Evolutionary conservation across 1,140 invertebrate genomes (phyloP).

Genomic region (Ceratitis capitata): DNA sequence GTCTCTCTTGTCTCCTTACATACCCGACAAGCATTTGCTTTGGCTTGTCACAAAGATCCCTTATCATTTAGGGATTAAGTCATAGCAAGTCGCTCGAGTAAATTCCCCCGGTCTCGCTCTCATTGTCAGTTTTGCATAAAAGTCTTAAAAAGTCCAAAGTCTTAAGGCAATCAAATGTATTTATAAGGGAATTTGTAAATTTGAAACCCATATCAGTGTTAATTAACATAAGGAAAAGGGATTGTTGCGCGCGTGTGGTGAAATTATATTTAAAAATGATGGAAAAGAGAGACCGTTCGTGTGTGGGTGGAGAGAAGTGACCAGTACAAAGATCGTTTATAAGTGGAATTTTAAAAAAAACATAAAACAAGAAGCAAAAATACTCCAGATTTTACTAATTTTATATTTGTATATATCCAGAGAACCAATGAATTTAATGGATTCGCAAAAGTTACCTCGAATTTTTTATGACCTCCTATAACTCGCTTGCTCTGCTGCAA

Average conservation of each 20-base stretch:
- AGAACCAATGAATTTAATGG: too few species aligned
- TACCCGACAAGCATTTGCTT: background rate
- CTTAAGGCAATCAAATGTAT: conserved; percentile 38
- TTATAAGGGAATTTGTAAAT: conserved; percentile 40
- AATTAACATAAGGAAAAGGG: background rate
- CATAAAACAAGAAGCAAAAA: too few species aligned
- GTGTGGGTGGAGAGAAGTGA: too few species aligned
- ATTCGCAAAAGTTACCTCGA: too few species aligned
- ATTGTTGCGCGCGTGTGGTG: background rate
- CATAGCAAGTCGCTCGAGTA: background rate
- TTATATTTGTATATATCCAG: too few species aligned
- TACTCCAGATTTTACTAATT: too few species aligned
- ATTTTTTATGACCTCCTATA: too few species aligned
- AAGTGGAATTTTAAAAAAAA: too few species aligned
- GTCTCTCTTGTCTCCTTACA: background rate
- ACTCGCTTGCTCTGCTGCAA: too few species aligned
- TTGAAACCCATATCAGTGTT: conserved; percentile 40
- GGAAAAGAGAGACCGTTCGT: too few species aligned
- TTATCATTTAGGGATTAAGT: conserved; percentile 15
- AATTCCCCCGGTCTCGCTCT: background rate
- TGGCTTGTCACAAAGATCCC: conserved; percentile 28
- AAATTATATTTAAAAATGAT: too few species aligned
- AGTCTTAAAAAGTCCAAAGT: conserved; percentile 32
- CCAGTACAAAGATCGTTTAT: too few species aligned
- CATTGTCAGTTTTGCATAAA: conserved; percentile 33